Conservation (phyloP, 2,888 invertebrate species). For the Leptura quadrifasciata region DNA sequence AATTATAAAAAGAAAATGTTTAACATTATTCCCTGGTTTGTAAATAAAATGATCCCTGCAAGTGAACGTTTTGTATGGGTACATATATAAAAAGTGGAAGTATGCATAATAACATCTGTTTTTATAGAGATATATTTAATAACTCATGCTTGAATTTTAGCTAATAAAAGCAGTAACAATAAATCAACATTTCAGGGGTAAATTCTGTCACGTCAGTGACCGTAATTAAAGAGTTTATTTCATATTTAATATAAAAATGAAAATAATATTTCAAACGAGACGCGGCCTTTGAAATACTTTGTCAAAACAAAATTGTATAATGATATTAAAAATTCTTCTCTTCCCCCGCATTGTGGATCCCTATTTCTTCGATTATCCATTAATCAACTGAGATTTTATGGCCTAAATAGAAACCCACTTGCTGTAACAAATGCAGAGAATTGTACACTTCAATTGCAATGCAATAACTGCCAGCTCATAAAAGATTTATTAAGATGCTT, state of each 20-base stretch:
- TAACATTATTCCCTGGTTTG: too few relatives aligned
- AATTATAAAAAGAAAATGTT: too few relatives aligned
- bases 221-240: slow-evolving; percentile 11
- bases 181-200: slow-evolving; percentile 18
- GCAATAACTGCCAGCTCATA: background rate
- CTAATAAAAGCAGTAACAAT: slow-evolving; percentile 6
- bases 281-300: background rate
- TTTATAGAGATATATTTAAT: background rate
- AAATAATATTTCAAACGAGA: slow-evolving; percentile 2
- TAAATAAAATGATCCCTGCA: background rate
- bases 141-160: background rate
- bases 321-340: slow-evolving; percentile 3
- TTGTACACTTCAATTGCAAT: background rate
- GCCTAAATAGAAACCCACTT: background rate
- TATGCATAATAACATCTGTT: background rate
- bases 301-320: background rate
- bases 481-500: background rate
- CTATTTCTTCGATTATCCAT: background rate
- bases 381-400: slow-evolving; percentile 1
- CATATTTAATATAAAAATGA: background rate
- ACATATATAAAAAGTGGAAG: background rate
- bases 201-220: slow-evolving; percentile 12
- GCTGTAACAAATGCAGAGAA: slow-evolving; percentile 3
- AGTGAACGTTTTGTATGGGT: background rate
- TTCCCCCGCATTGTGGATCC: background rate